Evolutionary conservation across 2,888 invertebrate species (phyloP).

Genomic region (Sipunculus nudus): DNA sequence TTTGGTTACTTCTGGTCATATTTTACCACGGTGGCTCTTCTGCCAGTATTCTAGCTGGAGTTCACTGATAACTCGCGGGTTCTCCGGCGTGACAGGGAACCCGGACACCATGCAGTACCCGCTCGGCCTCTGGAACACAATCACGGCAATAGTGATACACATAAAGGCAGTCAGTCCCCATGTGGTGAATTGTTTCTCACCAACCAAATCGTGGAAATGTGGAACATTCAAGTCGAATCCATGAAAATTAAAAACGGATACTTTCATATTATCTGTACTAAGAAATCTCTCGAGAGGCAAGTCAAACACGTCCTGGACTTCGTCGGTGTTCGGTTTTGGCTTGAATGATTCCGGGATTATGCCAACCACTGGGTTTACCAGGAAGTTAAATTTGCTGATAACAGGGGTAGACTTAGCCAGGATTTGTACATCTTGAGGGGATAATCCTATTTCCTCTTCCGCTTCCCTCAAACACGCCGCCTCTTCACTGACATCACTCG

Average conservation of each 20-base stretch:
- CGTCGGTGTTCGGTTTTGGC: constrained; percentile 50
- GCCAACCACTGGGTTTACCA: constrained; percentile 56
- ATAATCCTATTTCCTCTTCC: constrained; percentile 61
- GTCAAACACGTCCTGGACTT: constrained; percentile 54
- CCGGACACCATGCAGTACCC: no score
- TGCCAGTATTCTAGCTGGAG: no score
- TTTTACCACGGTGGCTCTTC: no score
- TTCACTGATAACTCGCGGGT: no score
- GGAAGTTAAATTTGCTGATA: constrained; percentile 43
- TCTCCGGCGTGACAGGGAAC: no score
- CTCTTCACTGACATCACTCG: constrained; percentile 51
- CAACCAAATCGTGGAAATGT: constrained; percentile 45
- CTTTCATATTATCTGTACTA: not conserved
- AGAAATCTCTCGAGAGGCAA: constrained; percentile 55
- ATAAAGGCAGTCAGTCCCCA: constrained; percentile 53
- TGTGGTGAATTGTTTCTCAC: constrained; percentile 40
- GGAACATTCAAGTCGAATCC: constrained; percentile 25
- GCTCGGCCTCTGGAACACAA: no score
- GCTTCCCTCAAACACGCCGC: constrained; percentile 61
- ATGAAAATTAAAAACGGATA: not conserved
- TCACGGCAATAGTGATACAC: constrained; percentile 45
- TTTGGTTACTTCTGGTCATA: no score
- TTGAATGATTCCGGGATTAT: constrained; percentile 47
- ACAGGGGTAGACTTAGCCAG: constrained; percentile 46
- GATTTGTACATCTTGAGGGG: constrained; percentile 47